Conservation (phyloP, 2,797 vertebrate genomes). For the Oceanodroma leucorhoa region DNA sequence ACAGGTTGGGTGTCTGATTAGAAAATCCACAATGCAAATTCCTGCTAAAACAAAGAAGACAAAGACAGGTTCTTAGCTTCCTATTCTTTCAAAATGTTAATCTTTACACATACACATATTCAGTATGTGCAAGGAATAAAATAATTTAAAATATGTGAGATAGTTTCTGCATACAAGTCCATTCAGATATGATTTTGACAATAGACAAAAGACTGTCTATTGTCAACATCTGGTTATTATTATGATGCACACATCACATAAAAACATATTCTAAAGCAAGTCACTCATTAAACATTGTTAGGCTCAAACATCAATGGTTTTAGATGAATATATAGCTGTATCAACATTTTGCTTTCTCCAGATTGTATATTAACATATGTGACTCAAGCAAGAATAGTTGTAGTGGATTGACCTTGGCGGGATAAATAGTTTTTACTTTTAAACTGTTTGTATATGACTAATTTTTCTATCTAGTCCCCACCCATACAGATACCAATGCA, state of each 20-base stretch:
- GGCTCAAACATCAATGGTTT: neutral
- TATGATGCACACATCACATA: neutral
- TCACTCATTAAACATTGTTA: neutral
- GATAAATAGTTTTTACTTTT: neutral
- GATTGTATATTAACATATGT: neutral
- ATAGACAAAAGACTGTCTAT: neutral
- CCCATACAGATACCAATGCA: neutral
- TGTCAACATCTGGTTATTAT: neutral
- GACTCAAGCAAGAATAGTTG: neutral
- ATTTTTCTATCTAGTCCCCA: neutral
- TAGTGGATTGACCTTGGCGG: neutral
- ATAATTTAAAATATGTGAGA: neutral
- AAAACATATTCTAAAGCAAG: neutral
- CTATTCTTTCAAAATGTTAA: neutral
- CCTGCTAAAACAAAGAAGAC: conserved; percentile 21
- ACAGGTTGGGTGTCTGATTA: neutral
- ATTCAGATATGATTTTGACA: neutral
- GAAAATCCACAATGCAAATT: neutral
- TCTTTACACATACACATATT: neutral
- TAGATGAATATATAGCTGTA: neutral
- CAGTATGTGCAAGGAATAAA: neutral
- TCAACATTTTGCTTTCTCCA: neutral
- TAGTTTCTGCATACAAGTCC: rapidly evolving
- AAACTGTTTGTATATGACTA: neutral
- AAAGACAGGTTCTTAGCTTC: conserved; percentile 2